These are phyloP conservation scores for Aythya baeri DNA, from an alignment of 2,113 vertebrate species.

Conservation along the genomic window DNA sequence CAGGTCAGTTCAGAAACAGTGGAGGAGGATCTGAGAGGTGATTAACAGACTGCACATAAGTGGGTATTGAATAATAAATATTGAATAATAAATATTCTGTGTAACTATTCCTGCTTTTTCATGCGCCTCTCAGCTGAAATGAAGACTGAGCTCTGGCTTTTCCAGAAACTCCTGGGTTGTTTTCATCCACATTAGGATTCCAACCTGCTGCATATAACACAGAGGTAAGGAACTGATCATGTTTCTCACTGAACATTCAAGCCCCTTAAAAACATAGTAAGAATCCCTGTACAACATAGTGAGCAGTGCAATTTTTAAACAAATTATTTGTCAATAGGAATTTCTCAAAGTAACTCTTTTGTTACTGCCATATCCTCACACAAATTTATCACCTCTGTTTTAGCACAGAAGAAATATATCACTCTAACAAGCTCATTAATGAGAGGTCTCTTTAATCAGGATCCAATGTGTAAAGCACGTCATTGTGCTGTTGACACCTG, in stretches of 20 bases:
- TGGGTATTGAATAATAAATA: slow-evolving; percentile 1
- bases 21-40: not conserved
- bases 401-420: not conserved
- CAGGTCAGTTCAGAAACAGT: not conserved
- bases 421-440: not conserved
- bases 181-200: not conserved
- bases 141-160: not conserved
- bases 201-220: not conserved
- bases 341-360: not conserved
- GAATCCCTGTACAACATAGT: not conserved
- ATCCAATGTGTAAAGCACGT: not conserved
- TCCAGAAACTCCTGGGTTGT: not conserved
- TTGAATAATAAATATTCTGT: not conserved
- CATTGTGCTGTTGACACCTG: not conserved
- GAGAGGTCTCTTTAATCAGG: not conserved
- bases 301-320: not conserved
- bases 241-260: not conserved
- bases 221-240: not conserved
- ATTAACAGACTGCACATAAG: not conserved
- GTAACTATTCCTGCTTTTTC: not conserved
- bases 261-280: not conserved
- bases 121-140: not conserved
- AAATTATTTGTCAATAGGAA: not conserved
- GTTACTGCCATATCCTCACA: not conserved
- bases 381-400: not conserved